Conservation (phyloP, 2,888 invertebrate genomes). For the Lordiphosa andalusiaca region DNA sequence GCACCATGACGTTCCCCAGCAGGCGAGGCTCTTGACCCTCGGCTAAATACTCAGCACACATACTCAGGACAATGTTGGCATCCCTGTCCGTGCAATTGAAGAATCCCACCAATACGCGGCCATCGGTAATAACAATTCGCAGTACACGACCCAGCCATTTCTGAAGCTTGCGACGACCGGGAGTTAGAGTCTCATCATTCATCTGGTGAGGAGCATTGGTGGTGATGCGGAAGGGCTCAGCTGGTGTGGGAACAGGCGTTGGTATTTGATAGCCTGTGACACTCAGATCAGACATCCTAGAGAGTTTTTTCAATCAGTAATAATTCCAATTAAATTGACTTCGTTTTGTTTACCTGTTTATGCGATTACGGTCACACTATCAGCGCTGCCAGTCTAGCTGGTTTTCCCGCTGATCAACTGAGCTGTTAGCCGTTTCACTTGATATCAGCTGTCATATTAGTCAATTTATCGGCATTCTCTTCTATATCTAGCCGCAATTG, state of each 20-base stretch:
- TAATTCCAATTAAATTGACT: background rate
- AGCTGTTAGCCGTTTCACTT: no score
- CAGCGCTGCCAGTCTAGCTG: no score
- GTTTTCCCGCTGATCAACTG: no score
- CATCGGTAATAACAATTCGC: constrained; percentile 95
- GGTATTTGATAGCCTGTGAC: background rate
- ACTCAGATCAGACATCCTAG: constrained; percentile 38
- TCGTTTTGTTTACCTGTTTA: background rate
- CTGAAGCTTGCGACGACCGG: constrained; percentile 85
- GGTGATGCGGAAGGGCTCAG: constrained; percentile 53
- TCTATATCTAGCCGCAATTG: no score
- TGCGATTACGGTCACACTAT: no score
- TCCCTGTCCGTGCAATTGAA: constrained; percentile 93
- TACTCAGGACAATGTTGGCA: constrained; percentile 95
- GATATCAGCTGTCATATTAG: no score
- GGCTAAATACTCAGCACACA: constrained; percentile 94
- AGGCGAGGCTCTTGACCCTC: constrained; percentile 88
- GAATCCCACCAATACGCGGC: constrained; percentile 89
- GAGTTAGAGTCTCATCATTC: constrained; percentile 74
- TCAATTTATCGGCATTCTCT: no score
- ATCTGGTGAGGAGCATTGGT: constrained; percentile 62
- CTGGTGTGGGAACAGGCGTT: constrained; percentile 1
- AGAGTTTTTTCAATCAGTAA: background rate
- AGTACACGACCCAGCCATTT: constrained; percentile 93
- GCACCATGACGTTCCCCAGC: constrained; percentile 96